Percentiles rank a stretch among this genome's conserved stretches.
These are phyloP conservation scores for Plestiodon gilberti DNA, from an alignment of 2,113 vertebrate species.

Conservation along the genomic window DNA sequence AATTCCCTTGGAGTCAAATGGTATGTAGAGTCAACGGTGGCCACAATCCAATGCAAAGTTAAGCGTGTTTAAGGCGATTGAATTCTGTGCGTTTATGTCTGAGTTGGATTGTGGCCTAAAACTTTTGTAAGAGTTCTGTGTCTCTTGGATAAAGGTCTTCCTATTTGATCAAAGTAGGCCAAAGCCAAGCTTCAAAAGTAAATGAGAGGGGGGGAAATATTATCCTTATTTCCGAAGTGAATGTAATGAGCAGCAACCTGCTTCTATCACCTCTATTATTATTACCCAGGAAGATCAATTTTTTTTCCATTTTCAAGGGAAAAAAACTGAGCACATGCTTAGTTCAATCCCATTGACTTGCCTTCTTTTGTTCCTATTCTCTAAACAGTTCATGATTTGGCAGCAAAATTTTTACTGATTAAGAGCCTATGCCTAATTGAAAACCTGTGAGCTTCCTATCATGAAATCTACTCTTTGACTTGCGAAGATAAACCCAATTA, in stretches of 20 bases:
- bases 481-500: constrained; percentile 24
- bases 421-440: constrained; percentile 5
- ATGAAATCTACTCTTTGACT: constrained; percentile 5
- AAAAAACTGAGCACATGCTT: neutral
- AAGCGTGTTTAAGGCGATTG: neutral
- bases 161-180: neutral
- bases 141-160: neutral
- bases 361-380: neutral
- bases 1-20: neutral
- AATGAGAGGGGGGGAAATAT: neutral
- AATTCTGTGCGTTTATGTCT: neutral
- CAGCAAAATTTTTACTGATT: neutral
- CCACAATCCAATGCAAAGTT: neutral
- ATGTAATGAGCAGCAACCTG: neutral
- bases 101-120: neutral
- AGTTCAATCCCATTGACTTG: neutral
- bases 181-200: neutral
- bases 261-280: neutral
- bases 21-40: neutral
- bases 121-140: neutral
- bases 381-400: neutral
- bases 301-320: neutral
- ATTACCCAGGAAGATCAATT: neutral
- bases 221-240: neutral
- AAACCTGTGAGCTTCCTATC: constrained; percentile 10